These are phyloP conservation scores for Carassius auratus DNA, from an alignment of 2,113 vertebrate genomes.

Conservation along the genomic window DNA sequence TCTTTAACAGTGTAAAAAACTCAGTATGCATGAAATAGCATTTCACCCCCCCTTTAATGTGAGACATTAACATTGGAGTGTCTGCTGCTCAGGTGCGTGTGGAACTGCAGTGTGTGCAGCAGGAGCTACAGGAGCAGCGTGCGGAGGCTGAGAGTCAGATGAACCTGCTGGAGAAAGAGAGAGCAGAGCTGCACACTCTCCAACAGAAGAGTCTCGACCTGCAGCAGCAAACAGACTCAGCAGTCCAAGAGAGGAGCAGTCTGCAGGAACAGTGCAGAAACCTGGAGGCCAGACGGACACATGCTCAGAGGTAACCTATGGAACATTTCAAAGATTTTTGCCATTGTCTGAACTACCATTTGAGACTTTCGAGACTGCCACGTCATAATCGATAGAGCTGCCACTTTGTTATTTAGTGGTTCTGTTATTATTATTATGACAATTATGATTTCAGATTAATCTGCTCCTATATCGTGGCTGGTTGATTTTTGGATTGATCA, in stretches of 20 bases:
- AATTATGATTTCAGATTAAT: not conserved
- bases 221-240: conserved; percentile 61
- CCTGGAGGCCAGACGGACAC: conserved; percentile 74
- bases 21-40: no score
- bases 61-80: not conserved
- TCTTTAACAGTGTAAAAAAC: no score
- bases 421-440: not conserved
- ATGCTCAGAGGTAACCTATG: conserved; percentile 72
- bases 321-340: not conserved
- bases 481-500: not conserved
- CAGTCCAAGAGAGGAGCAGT: conserved; percentile 70
- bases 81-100: conserved; percentile 70
- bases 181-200: conserved; percentile 63
- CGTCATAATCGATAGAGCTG: not conserved
- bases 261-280: conserved; percentile 72
- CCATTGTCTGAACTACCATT: not conserved
- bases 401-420: not conserved
- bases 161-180: conserved; percentile 70
- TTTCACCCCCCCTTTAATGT: not conserved
- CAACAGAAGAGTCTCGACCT: conserved; percentile 61
- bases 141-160: conserved; percentile 75
- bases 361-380: not conserved
- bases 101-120: conserved; percentile 75
- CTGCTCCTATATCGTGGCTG: not conserved
- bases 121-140: conserved; percentile 69